Evolutionary conservation across 1,140 invertebrate species (phyloP).

Genomic region (Drosophila nasuta): DNA sequence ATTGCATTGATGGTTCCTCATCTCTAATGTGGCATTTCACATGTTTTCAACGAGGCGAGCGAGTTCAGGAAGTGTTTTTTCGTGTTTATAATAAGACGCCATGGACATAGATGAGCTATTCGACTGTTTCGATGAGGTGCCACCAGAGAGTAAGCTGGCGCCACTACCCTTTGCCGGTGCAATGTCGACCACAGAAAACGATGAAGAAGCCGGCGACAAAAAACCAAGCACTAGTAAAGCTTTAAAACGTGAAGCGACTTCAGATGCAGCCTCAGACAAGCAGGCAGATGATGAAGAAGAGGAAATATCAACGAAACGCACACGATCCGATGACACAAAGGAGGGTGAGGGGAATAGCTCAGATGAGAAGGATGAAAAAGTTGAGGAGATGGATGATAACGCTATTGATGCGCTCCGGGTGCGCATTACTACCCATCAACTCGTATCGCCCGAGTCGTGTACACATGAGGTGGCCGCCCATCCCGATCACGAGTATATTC

Average conservation of each 20-base stretch:
- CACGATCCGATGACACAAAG: constrained; percentile 26
- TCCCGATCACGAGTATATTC: constrained; percentile 92
- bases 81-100: background rate
- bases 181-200: constrained; percentile 3
- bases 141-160: constrained; percentile 33
- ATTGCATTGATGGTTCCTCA: too few relatives aligned
- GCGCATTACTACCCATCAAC: constrained; percentile 92
- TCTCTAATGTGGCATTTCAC: constrained; percentile 10
- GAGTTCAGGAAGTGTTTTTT: background rate
- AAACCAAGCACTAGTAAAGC: constrained; percentile 25
- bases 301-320: constrained; percentile 36
- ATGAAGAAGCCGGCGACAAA: constrained; percentile 11
- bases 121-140: constrained; percentile 71
- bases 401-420: constrained; percentile 83
- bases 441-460: constrained; percentile 95
- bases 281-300: background rate
- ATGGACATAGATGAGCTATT: constrained; percentile 84
- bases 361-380: constrained; percentile 8
- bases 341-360: constrained; percentile 15
- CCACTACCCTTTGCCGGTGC: constrained; percentile 7
- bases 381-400: constrained; percentile 68
- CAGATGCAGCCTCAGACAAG: background rate
- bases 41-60: constrained; percentile 32
- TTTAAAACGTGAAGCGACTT: constrained; percentile 42
- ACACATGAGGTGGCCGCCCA: constrained; percentile 97